Evolutionary conservation across 2,113 vertebrate species (phyloP).

Genomic region (Mobula hypostoma): DNA sequence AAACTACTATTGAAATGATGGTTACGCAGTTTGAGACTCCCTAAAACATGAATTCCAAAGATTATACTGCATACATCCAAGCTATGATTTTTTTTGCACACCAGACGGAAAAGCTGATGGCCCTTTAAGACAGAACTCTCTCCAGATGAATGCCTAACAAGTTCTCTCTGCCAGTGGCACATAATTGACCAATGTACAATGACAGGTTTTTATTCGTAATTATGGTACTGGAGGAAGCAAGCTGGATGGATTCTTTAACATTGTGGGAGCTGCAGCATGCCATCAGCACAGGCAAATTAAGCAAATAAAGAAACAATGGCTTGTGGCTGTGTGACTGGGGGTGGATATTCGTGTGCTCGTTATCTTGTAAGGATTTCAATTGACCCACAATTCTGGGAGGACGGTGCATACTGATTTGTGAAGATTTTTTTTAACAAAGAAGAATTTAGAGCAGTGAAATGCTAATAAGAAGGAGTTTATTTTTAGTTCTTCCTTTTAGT

Average conservation of each 20-base stretch:
- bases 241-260: conserved; percentile 12
- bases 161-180: background rate
- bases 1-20: background rate
- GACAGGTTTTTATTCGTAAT: conserved; percentile 36
- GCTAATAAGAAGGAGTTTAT: conserved; percentile 16
- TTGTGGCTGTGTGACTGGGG: conserved; percentile 29
- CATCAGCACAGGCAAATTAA: conserved; percentile 34
- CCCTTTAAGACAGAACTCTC: conserved; percentile 9
- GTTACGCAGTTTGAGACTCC: background rate
- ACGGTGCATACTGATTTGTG: conserved; percentile 5
- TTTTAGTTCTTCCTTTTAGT: conserved; percentile 7
- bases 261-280: background rate
- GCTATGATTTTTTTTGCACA: background rate
- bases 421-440: background rate
- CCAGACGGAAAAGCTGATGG: background rate
- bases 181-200: conserved; percentile 26
- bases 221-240: conserved; percentile 22
- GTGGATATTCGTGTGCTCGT: background rate
- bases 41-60: background rate
- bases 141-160: background rate
- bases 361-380: conserved; percentile 32
- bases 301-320: conserved; percentile 31
- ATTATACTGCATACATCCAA: background rate
- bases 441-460: background rate
- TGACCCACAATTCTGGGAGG: conserved; percentile 16